Conservation (phyloP, 2,888 invertebrate species). For the Lumbricus terrestris region DNA sequence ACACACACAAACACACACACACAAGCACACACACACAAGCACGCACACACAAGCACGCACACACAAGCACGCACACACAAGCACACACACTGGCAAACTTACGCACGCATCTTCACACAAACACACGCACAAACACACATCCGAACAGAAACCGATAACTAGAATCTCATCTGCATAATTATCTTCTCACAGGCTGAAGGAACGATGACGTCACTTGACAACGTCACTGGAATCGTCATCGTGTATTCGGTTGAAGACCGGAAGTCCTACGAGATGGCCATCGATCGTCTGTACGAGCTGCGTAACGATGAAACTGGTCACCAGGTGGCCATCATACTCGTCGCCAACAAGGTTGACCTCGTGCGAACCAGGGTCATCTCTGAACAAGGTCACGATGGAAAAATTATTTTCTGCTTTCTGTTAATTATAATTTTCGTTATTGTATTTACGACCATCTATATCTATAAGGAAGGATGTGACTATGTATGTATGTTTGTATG, state of each 20-base stretch:
- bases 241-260: slow-evolving; percentile 38
- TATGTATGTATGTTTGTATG: too few relatives aligned
- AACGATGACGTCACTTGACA: slow-evolving; percentile 8
- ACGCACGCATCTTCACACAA: too few relatives aligned
- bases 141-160: neutral
- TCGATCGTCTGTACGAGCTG: slow-evolving; percentile 33
- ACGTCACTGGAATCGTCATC: slow-evolving; percentile 33
- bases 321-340: slow-evolving; percentile 33
- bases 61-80: too few relatives aligned
- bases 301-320: slow-evolving; percentile 22
- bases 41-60: too few relatives aligned
- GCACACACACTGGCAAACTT: too few relatives aligned
- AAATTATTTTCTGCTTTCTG: neutral
- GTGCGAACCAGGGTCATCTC: slow-evolving; percentile 32
- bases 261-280: slow-evolving; percentile 33
- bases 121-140: too few relatives aligned
- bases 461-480: too few relatives aligned
- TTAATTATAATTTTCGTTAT: neutral
- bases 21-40: neutral
- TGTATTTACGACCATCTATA: too few relatives aligned
- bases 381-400: slow-evolving; percentile 27
- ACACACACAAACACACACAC: too few relatives aligned
- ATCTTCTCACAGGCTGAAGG: neutral
- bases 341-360: slow-evolving; percentile 38
- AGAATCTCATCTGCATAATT: neutral